Base-by-base conservation (phyloP, 1,140 invertebrate species). In the Drosophila simulans region DNA sequence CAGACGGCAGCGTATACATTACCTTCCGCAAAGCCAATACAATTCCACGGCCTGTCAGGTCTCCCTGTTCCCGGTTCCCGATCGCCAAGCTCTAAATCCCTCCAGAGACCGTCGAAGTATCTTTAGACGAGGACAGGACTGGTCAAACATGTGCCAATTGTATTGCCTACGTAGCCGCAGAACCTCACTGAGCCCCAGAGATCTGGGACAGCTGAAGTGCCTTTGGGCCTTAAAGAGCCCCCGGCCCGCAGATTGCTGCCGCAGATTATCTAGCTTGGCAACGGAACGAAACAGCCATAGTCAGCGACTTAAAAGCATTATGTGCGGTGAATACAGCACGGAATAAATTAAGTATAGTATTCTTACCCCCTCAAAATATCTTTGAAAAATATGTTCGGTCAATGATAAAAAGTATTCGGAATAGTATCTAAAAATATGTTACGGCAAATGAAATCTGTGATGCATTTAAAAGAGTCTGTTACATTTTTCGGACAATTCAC, bases 131-230 rank as follows among this genome's bases (percentile, higher is more conserved):
- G 27, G 59, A 34, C 43, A 31, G n/a, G 17, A 27, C 66, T 35
- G 42, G 52, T 43, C 68, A 70, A 70, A 70, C 68, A 57, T 71
- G 68, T 71, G 64, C 64, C 51, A 70, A 70, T 70, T 70, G 68
- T 70, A 42, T 48, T 48, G 68, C 49, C 51, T 45, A 13, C 59
- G n/a, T 11, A 45, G 48, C n/a, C 1, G n/a, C 25, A 49, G n/a
- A 49, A n/a, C 46, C 10, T 43, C 37, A 17, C 15, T 10, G 22
- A 25, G 54, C 54, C 25, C 7, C 46, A 7, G 34, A 27, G 27
- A 22, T 20, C 43, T 35, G 46, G 57, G 35, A 22, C 57, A 60
- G 39, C 27, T 40, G 45, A 42, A 60, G 35, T 51, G 22, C 25
- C 22, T 15, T 13, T 69, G 64, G 48, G 49, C 65, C 65, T 45